Base-by-base conservation (phyloP, 2,888 invertebrate species). In the Scaptomyza tumidula region DNA sequence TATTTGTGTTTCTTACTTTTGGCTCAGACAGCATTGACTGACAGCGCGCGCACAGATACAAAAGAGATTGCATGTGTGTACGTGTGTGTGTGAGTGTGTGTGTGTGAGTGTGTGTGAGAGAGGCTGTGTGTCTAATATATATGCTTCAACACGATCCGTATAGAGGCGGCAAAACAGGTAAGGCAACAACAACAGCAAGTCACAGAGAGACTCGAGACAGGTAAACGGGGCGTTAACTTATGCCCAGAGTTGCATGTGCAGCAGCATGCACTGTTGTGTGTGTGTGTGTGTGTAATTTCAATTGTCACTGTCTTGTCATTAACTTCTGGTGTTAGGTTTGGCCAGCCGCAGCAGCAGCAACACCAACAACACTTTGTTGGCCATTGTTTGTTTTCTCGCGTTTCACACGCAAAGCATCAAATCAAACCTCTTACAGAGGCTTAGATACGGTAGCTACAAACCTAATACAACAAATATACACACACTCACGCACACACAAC, bases 271-370 rank as follows among this genome's bases (percentile, higher is more conserved):
- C 49, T 4, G 14, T 31, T 50, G 14, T 58, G 29, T 56, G 31
- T 69, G 53, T 52, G 48, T 60, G 59, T 76, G 68, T 61, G 48
- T 80, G 71, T 81, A 85, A 88, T 88, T 86, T 86, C 86, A 85
- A 87, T 86, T 86, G 85, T 86, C 85, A 86, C 87, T 82, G 89
- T 88, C 75, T 88, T 88, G 85, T 87, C 85, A 86, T 86, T 86
- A 88, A 89, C 89, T 86, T 88, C 89, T 87, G 89, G 86, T 86
- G 80, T 86, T 86, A 72, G 87, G 65, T 78, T 75, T 75, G 63
- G 58, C 60, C 68, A 70, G 57, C 66, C 52, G 50, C 69, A n/a
- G 7, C 37, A 6, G n/a, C 39, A 14, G 10, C 33, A 33, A 29
- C 71, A 54, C 55, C 71, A 35, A 11, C 33, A 11, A 35, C 39